Evolutionary conservation across 2,113 vertebrate species (phyloP).

Genomic region (Ibidorhyncha struthersii): DNA sequence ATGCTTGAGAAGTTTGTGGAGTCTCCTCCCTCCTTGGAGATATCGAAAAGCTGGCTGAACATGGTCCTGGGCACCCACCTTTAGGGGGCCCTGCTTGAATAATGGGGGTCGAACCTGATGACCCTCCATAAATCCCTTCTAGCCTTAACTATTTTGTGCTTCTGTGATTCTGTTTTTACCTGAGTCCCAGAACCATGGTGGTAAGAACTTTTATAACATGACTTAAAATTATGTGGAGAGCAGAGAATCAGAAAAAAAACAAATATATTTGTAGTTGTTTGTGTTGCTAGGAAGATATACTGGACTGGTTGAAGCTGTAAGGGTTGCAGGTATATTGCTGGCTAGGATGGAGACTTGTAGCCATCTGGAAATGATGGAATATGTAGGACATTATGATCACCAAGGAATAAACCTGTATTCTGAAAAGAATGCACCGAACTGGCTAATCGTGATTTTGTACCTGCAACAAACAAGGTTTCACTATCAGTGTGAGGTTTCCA

Average conservation of each 20-base stretch:
- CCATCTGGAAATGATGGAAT: background rate
- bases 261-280: background rate
- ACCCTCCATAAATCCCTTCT: background rate
- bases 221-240: background rate
- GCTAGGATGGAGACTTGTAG: background rate
- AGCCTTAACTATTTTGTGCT: background rate
- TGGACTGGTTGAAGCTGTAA: background rate
- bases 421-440: background rate
- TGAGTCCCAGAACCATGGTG: background rate
- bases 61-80: background rate
- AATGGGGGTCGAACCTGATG: background rate
- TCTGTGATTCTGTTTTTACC: background rate
- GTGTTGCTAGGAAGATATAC: background rate
- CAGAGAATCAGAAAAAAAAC: accelerated
- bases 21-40: background rate
- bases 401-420: background rate
- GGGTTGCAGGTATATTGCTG: background rate
- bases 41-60: background rate
- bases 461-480: background rate
- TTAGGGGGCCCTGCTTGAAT: background rate
- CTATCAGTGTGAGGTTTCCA: background rate
- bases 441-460: background rate
- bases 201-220: background rate
- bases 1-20: background rate
- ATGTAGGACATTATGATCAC: background rate